Percentiles rank a stretch among this genome's conserved stretches.
Conservation (phyloP, 2,113 vertebrate genomes). For the Phyllostomus hastatus region DNA sequence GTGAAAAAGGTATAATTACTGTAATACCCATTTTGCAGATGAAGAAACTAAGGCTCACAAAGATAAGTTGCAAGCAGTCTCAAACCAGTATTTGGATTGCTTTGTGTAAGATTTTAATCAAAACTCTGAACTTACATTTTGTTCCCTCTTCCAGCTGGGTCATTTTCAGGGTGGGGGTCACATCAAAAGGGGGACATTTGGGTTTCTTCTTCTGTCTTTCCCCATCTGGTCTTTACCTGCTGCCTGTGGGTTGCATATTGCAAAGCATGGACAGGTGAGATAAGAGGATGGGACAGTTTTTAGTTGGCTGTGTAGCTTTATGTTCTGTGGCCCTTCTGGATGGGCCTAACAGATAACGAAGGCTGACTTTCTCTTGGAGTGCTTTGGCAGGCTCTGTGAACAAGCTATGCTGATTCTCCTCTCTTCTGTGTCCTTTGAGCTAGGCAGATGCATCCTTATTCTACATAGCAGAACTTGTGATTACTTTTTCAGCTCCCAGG, state of each 20-base stretch:
- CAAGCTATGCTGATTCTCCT: not conserved
- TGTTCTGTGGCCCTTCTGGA: not conserved
- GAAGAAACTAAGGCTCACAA: not conserved
- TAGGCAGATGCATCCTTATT: not conserved
- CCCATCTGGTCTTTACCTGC: not conserved
- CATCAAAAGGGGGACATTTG: not conserved
- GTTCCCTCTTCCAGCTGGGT: not conserved
- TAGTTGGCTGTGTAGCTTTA: not conserved
- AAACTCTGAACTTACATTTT: not conserved
- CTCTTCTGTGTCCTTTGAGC: not conserved
- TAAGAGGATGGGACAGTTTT: not conserved
- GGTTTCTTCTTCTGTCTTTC: not conserved
- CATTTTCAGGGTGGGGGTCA: not conserved
- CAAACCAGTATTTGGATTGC: not conserved
- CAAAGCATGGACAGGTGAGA: not conserved
- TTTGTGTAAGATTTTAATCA: not conserved
- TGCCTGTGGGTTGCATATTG: not conserved
- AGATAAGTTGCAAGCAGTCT: not conserved
- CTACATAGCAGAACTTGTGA: not conserved
- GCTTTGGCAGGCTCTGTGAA: not conserved
- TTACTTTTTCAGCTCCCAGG: not conserved
- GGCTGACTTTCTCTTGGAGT: not conserved
- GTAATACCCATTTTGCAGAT: not conserved
- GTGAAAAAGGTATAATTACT: not conserved
- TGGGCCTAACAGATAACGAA: not conserved